Conservation (phyloP, 2,888 invertebrate genomes). For the Macroteleia sp. region DNA sequence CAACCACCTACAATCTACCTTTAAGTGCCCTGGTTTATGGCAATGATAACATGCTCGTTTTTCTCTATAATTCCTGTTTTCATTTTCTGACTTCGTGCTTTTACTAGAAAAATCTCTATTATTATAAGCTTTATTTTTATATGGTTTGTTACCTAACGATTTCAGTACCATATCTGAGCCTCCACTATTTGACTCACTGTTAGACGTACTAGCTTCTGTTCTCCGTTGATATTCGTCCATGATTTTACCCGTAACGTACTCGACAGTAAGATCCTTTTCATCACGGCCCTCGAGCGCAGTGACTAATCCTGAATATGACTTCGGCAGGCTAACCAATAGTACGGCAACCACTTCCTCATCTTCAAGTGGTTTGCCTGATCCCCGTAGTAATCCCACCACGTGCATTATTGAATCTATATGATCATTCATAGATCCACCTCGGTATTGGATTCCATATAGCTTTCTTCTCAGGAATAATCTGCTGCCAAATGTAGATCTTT, state of each 20-base stretch:
- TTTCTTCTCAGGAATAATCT: conserved; percentile 23
- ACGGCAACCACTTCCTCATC: conserved; percentile 33
- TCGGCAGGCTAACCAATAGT: conserved; percentile 67
- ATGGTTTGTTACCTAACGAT: too few relatives aligned
- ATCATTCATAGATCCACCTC: conserved; percentile 30
- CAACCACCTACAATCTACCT: too few relatives aligned
- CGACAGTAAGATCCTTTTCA: conserved; percentile 58
- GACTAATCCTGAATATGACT: conserved; percentile 67
- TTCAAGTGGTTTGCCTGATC: conserved; percentile 10
- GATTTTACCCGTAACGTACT: conserved; percentile 62
- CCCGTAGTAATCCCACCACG: conserved; percentile 23
- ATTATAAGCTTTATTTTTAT: too few relatives aligned
- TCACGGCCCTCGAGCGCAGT: conserved; percentile 64
- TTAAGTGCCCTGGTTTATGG: too few relatives aligned
- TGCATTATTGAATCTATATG: conserved; percentile 64
- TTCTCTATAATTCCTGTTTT: too few relatives aligned
- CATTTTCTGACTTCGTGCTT: neutral
- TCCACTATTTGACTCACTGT: too few relatives aligned
- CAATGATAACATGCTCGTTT: too few relatives aligned
- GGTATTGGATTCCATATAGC: neutral
- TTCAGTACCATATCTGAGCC: conserved; percentile 21
- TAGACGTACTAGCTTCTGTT: conserved; percentile 7
- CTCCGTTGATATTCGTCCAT: conserved; percentile 66
- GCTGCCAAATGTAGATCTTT: conserved; percentile 21
- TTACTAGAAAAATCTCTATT: too few relatives aligned